Conservation (phyloP, 2,113 vertebrate species). For the Trematocara zebra region DNA sequence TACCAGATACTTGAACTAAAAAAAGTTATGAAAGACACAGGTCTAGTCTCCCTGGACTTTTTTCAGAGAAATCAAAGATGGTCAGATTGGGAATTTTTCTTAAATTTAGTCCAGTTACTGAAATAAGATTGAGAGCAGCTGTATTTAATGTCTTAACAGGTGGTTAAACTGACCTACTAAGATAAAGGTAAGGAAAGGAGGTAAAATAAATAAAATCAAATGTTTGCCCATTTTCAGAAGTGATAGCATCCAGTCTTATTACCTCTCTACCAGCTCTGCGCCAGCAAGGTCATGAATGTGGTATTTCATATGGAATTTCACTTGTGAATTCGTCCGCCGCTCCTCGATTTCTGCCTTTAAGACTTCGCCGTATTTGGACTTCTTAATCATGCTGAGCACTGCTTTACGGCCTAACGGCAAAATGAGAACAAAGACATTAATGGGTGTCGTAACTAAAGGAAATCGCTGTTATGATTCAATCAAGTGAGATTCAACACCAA, state of each 20-base stretch:
- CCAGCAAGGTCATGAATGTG: conserved; percentile 86
- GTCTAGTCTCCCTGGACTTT: neutral
- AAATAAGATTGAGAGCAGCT: neutral
- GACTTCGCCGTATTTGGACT: conserved; percentile 82
- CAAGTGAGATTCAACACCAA: conserved; percentile 50
- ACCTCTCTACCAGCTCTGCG: conserved; percentile 87
- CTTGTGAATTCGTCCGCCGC: conserved; percentile 60
- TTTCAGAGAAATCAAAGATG: neutral
- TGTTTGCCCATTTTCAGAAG: neutral
- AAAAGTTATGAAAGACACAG: neutral
- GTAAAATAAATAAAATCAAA: neutral
- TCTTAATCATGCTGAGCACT: conserved; percentile 82
- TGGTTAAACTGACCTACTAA: neutral
- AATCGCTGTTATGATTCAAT: neutral
- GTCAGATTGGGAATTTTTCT: neutral
- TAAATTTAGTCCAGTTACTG: neutral
- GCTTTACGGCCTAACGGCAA: conserved; percentile 77
- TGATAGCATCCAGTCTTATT: neutral
- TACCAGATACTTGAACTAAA: neutral
- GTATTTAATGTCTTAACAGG: neutral
- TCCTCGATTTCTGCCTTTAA: conserved; percentile 77
- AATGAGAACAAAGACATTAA: neutral
- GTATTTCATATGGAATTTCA: conserved; percentile 83
- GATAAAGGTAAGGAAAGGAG: neutral
- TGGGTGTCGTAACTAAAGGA: neutral